Conservation (phyloP, 2,113 vertebrate species). For the Hipposideros armiger region DNA sequence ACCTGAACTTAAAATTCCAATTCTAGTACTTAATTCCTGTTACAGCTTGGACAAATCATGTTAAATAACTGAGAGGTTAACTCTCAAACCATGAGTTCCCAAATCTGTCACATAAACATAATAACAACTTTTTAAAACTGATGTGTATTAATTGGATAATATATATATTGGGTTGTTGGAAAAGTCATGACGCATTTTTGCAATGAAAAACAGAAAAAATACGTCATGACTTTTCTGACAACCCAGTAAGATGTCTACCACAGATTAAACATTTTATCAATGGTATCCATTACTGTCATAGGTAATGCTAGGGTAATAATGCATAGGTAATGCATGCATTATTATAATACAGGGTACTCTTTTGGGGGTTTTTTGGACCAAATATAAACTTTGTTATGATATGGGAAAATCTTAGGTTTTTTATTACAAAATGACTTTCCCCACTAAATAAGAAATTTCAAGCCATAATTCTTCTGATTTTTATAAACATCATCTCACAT, state of each 20-base stretch:
- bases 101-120: constrained; percentile 43
- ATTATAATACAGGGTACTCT: neutral
- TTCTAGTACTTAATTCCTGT: neutral
- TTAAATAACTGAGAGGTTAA: neutral
- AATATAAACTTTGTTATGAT: neutral
- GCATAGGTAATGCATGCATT: neutral
- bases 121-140: neutral
- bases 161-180: neutral
- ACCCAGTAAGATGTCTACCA: neutral
- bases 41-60: neutral
- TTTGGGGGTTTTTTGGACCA: neutral
- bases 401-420: too few relatives aligned
- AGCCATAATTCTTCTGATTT: constrained; percentile 18
- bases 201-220: too few relatives aligned
- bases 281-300: neutral
- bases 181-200: too few relatives aligned
- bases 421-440: neutral
- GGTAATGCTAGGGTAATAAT: neutral
- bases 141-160: neutral
- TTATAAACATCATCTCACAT: constrained; percentile 14
- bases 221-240: too few relatives aligned
- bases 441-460: neutral
- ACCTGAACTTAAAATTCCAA: constrained; percentile 13
- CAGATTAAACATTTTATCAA: neutral
- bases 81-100: neutral